These are phyloP conservation scores for Apostichopus leukothele DNA, from an alignment of 53 echinoderm and acorn worm genomes.

Conservation along the genomic window DNA sequence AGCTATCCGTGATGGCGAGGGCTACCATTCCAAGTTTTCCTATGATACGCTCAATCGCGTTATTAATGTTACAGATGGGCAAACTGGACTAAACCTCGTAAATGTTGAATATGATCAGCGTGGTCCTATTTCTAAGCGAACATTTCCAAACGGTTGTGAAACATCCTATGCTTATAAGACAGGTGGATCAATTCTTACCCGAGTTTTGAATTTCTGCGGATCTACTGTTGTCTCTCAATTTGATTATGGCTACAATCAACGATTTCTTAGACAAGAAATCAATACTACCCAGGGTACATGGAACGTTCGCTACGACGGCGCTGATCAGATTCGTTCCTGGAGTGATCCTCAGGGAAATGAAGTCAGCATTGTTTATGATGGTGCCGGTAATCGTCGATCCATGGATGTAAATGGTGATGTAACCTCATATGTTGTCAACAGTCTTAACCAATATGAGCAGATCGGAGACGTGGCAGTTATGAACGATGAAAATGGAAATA, in stretches of 20 bases:
- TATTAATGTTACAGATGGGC: constrained; percentile 25
- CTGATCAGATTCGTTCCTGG: constrained; percentile 55
- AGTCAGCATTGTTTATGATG: constrained; percentile 42
- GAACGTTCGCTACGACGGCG: constrained; percentile 51
- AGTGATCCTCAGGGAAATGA: constrained; percentile 51
- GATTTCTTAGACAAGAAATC: constrained; percentile 27
- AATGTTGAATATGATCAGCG: constrained; percentile 43
- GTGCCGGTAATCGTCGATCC: constrained; percentile 38
- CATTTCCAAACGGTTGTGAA: constrained; percentile 48
- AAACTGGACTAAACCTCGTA: background rate
- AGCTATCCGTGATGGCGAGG: constrained; percentile 47
- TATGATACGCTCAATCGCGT: constrained; percentile 45
- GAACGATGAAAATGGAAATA: constrained; percentile 53
- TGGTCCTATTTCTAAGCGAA: constrained; percentile 33
- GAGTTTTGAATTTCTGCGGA: constrained; percentile 19
- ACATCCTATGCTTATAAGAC: constrained; percentile 37
- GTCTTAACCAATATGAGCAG: constrained; percentile 51
- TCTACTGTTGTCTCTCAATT: constrained; percentile 13
- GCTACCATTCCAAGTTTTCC: constrained; percentile 35
- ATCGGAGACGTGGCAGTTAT: constrained; percentile 29
- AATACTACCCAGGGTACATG: constrained; percentile 49
- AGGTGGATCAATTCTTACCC: background rate
- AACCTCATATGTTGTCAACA: constrained; percentile 42
- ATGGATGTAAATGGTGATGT: constrained; percentile 29
- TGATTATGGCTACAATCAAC: constrained; percentile 44